These are phyloP conservation scores for Charina bottae DNA, from an alignment of 2,113 vertebrate genomes.

Conservation along the genomic window DNA sequence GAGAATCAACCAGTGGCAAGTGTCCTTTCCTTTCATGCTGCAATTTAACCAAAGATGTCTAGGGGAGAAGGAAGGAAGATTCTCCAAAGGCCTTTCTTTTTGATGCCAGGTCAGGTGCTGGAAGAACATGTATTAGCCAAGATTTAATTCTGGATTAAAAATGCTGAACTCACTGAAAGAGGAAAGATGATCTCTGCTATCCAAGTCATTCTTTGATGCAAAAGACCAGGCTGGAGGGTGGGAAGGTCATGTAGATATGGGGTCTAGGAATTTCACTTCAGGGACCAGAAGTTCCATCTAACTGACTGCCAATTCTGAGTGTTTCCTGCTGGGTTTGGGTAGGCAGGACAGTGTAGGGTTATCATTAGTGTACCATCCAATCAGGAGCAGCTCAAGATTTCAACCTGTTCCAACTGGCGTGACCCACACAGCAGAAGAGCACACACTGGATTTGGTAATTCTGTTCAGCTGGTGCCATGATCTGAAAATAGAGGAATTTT, in stretches of 20 bases:
- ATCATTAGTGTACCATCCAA: not conserved
- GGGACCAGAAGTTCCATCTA: not conserved
- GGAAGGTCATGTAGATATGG: not conserved
- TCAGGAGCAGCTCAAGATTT: not conserved
- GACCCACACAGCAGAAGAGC: not conserved
- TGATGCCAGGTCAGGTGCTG: not conserved
- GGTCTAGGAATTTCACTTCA: not conserved
- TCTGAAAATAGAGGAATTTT: not conserved
- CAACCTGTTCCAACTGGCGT: not conserved
- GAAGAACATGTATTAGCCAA: not conserved
- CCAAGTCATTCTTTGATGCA: not conserved
- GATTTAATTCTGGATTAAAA: not conserved
- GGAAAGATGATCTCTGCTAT: not conserved
- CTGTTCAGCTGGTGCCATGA: not conserved
- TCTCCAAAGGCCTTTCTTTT: not conserved
- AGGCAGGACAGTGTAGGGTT: not conserved
- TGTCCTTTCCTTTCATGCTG: not conserved
- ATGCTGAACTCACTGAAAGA: not conserved
- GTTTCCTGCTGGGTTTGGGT: not conserved
- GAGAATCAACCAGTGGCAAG: not conserved
- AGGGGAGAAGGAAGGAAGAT: not conserved
- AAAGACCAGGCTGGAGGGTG: not conserved
- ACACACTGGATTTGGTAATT: not conserved
- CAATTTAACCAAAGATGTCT: not conserved
- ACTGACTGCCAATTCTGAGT: not conserved